Conservation (phyloP, 2,888 invertebrate species). For the Sacculina carcini region DNA sequence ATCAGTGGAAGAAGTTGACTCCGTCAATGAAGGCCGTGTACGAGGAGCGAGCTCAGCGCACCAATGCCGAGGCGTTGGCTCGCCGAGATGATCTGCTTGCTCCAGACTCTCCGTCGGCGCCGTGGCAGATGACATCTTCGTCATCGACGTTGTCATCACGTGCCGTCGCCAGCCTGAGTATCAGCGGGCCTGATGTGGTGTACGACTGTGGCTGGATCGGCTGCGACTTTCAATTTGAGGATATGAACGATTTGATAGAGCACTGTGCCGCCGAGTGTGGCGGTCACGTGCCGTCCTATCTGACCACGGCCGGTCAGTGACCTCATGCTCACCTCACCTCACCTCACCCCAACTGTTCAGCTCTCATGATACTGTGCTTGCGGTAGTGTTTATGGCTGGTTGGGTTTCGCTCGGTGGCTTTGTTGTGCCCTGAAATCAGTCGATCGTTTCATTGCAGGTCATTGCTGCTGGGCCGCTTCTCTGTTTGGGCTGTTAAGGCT, state of each 20-base stretch:
- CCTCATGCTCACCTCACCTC: too few relatives aligned
- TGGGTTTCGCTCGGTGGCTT: too few relatives aligned
- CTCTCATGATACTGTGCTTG: too few relatives aligned
- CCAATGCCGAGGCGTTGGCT: slow-evolving; percentile 60
- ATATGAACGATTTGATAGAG: slow-evolving; percentile 57
- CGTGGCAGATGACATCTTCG: background rate
- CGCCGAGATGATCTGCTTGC: too few relatives aligned
- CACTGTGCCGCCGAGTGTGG: slow-evolving; percentile 42
- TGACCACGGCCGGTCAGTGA: slow-evolving; percentile 3
- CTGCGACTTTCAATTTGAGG: slow-evolving; percentile 82
- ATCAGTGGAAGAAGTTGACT: slow-evolving; percentile 83
- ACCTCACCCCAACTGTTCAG: too few relatives aligned
- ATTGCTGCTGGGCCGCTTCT: too few relatives aligned
- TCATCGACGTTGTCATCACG: background rate
- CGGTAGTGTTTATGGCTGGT: too few relatives aligned
- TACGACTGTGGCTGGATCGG: slow-evolving; percentile 74
- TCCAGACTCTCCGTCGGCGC: background rate
- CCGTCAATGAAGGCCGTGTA: slow-evolving; percentile 67
- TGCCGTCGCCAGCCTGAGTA: background rate
- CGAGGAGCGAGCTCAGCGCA: slow-evolving; percentile 69
- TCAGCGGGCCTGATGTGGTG: slow-evolving; percentile 25
- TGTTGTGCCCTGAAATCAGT: too few relatives aligned
- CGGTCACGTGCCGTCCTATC: slow-evolving; percentile 30
- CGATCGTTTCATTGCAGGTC: too few relatives aligned
- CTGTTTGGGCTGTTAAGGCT: too few relatives aligned